Percentiles rank a stretch among this genome's conserved stretches.
These are phyloP conservation scores for Ceratina australensis DNA, from an alignment of 1,140 invertebrate genomes.

Conservation along the genomic window DNA sequence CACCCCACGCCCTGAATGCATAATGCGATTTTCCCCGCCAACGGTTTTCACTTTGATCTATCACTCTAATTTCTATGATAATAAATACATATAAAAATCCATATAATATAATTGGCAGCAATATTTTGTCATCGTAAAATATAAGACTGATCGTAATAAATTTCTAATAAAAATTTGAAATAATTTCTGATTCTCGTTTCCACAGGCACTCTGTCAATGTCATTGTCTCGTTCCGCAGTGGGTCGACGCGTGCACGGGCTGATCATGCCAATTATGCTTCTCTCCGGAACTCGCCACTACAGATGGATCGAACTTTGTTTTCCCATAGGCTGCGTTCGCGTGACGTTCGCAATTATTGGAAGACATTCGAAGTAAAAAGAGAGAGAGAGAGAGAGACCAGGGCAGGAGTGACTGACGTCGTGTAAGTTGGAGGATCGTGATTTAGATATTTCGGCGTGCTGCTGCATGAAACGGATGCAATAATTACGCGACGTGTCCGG, in stretches of 20 bases:
- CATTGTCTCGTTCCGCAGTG: neutral
- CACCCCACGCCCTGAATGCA: neutral
- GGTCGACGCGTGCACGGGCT: neutral
- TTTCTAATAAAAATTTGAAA: too few species aligned
- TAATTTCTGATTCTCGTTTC: too few species aligned
- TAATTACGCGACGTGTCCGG: constrained; percentile 30
- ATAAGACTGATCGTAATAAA: too few species aligned
- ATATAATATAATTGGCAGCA: too few species aligned
- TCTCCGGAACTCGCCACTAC: neutral
- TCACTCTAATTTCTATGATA: too few species aligned
- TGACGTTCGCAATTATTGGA: constrained; percentile 41
- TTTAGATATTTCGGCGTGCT: constrained; percentile 34
- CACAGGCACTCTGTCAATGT: too few species aligned
- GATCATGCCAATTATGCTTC: constrained; percentile 27
- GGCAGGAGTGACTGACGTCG: neutral
- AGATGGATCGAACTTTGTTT: constrained; percentile 15
- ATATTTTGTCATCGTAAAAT: too few species aligned
- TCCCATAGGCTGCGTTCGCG: constrained; percentile 19
- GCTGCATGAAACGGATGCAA: constrained; percentile 34
- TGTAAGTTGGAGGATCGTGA: constrained; percentile 31
- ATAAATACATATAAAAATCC: too few species aligned
- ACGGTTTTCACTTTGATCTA: neutral
- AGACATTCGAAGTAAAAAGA: too few species aligned
- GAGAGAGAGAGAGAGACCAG: too few species aligned
- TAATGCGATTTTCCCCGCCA: neutral